These are phyloP conservation scores for Haliaeetus vocifer DNA, from an alignment of 2,797 vertebrate genomes.

Conservation along the genomic window DNA sequence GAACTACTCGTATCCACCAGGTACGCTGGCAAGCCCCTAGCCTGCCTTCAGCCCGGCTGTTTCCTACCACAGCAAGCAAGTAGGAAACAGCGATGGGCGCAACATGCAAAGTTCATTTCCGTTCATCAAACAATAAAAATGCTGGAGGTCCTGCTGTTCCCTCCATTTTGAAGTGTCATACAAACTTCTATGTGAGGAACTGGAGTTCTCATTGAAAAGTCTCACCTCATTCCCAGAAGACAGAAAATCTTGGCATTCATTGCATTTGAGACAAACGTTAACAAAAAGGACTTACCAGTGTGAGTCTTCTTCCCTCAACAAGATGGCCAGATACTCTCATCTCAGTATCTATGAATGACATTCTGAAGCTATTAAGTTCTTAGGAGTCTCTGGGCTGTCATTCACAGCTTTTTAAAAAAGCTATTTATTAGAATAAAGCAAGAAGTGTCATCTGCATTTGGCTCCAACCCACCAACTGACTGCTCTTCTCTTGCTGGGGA, in stretches of 20 bases:
- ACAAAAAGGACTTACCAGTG: not conserved
- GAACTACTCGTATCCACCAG: not conserved
- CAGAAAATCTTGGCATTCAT: not conserved
- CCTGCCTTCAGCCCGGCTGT: not conserved
- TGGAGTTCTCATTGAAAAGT: not conserved
- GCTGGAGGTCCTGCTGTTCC: not conserved
- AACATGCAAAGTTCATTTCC: not conserved
- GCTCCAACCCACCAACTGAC: not conserved
- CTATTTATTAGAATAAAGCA: not conserved
- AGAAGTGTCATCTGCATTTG: not conserved
- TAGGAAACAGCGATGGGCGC: rapidly evolving
- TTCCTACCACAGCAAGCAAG: not conserved
- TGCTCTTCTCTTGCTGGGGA: not conserved
- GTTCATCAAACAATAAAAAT: not conserved
- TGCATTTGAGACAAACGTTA: not conserved
- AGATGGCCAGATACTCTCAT: not conserved
- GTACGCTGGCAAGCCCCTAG: not conserved
- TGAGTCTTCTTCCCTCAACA: not conserved
- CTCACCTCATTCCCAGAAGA: not conserved
- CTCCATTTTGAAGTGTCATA: not conserved
- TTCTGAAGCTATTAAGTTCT: not conserved
- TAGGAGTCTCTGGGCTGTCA: not conserved
- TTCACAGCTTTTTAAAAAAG: not conserved
- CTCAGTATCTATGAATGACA: not conserved
- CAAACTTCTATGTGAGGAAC: not conserved